Evolutionary conservation across 2,113 vertebrate genomes (phyloP).

Genomic region (Aegithalos caudatus): DNA sequence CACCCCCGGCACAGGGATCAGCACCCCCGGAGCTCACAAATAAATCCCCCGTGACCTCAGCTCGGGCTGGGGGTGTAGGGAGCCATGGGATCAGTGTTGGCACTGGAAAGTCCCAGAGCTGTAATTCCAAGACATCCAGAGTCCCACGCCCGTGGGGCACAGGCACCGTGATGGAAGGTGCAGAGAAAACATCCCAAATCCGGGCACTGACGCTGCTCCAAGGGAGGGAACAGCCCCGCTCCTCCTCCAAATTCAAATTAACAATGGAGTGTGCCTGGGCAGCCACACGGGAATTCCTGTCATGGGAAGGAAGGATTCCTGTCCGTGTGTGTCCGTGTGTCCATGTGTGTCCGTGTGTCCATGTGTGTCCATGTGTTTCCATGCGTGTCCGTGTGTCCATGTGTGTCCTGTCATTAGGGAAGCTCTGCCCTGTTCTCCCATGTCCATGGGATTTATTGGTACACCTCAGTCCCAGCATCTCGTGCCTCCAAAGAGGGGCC

Average conservation of each 20-base stretch:
- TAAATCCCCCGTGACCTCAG: rapidly evolving
- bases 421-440: too few species aligned
- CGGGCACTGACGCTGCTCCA: rapidly evolving
- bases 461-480: background rate
- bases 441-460: rapidly evolving
- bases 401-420: too few species aligned
- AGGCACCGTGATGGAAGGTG: background rate
- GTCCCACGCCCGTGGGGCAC: background rate
- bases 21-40: background rate
- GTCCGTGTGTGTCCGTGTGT: too few species aligned
- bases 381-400: too few species aligned
- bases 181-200: background rate
- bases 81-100: background rate
- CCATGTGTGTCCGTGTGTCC: too few species aligned
- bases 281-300: background rate
- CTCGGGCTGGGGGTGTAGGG: background rate
- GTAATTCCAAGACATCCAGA: background rate
- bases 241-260: background rate
- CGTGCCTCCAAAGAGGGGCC: background rate
- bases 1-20: background rate
- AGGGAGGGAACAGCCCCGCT: background rate
- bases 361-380: too few species aligned
- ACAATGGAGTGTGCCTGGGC: background rate
- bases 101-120: background rate
- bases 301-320: background rate